Percentiles rank a stretch among this genome's conserved stretches.
Conservation (phyloP, 2,113 vertebrate genomes). For the Sylvilagus bachmani region DNA sequence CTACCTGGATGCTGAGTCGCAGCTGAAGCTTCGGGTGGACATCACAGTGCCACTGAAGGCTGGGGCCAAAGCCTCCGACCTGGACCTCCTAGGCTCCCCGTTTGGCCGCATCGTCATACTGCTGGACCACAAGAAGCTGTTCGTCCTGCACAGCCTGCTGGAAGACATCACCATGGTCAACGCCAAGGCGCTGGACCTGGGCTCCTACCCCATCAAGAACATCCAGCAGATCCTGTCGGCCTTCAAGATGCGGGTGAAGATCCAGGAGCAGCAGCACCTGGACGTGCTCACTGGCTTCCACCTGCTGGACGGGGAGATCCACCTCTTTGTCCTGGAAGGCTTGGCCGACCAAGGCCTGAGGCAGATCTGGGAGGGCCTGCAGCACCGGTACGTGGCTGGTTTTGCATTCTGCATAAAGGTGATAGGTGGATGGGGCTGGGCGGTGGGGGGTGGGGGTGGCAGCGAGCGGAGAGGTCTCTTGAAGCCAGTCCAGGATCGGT, state of each 20-base stretch:
- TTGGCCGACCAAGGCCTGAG: constrained; percentile 88
- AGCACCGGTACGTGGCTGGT: constrained; percentile 74
- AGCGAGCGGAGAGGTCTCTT: not conserved
- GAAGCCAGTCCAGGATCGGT: not conserved
- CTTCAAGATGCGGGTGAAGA: constrained; percentile 78
- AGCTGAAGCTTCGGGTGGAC: constrained; percentile 90
- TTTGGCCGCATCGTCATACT: constrained; percentile 91
- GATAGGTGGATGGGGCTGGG: no score
- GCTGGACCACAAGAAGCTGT: constrained; percentile 83
- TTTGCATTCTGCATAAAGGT: not conserved
- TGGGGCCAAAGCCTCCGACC: not conserved
- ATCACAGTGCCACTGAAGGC: constrained; percentile 84
- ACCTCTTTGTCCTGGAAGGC: constrained; percentile 93
- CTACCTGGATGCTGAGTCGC: constrained; percentile 89
- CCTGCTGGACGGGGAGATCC: constrained; percentile 87
- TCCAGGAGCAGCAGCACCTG: constrained; percentile 80
- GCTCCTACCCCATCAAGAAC: constrained; percentile 55
- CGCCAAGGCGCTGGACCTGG: constrained; percentile 85
- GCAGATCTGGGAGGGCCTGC: constrained; percentile 88
- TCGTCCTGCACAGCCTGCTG: constrained; percentile 83
- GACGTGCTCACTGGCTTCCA: constrained; percentile 93
- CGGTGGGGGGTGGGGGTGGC: no score
- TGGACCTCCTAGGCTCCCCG: not conserved
- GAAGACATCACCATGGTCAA: constrained; percentile 89
- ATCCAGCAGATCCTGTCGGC: constrained; percentile 83